Percentiles rank a stretch among this genome's conserved stretches.
Evolutionary conservation across 2,888 invertebrate genomes (phyloP).

Genomic region (Unio delphinus): DNA sequence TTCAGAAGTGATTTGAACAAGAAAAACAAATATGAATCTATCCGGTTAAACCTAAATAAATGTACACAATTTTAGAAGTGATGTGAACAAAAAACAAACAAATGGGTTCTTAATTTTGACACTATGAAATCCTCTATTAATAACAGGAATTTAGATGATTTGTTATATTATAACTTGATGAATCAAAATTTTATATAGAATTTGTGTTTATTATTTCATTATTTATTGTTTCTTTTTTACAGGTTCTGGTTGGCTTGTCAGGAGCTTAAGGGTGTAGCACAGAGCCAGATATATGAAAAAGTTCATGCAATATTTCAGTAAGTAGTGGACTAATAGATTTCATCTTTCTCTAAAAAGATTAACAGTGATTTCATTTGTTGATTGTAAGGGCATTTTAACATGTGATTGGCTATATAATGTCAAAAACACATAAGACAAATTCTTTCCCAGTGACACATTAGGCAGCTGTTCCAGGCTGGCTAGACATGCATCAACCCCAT

Average conservation of each 20-base stretch:
- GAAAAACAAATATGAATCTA: too few species aligned
- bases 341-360: background rate
- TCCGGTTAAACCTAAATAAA: too few species aligned
- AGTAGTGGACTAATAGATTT: constrained; percentile 21
- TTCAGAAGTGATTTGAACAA: too few species aligned
- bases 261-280: constrained; percentile 89
- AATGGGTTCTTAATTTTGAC: background rate
- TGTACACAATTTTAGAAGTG: background rate
- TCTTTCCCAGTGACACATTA: too few species aligned
- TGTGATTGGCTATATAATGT: background rate
- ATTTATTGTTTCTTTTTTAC: constrained; percentile 18
- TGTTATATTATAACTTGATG: background rate
- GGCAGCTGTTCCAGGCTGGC: too few species aligned
- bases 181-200: background rate
- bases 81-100: constrained; percentile 1
- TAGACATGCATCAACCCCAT: too few species aligned
- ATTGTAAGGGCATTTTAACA: too few species aligned
- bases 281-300: constrained; percentile 77
- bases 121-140: background rate
- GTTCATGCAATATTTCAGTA: constrained; percentile 70
- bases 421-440: background rate
- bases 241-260: constrained; percentile 92
- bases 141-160: background rate
- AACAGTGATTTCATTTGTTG: background rate
- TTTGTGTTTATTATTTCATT: too few species aligned